Base-by-base conservation (phyloP, 2,888 invertebrate genomes). In the Sicus ferrugineus region DNA sequence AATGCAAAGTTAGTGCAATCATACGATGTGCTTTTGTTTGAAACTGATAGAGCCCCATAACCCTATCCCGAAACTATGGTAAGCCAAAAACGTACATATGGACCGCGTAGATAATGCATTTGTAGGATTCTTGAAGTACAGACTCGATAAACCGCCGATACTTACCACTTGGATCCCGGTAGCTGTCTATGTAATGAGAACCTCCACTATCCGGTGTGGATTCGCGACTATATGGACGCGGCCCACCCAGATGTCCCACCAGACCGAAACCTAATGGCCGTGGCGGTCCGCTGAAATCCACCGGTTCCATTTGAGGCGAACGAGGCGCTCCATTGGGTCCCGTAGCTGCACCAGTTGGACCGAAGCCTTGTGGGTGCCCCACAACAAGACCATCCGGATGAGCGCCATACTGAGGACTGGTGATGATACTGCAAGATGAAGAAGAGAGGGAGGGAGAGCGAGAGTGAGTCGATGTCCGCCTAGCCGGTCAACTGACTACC, bases 181-280 rank as follows among this genome's bases (percentile, higher is more conserved):
- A 95, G 73, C 93, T 92, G 85, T 95, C 94, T 86, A 94, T 90
- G 84, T 94, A 95, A 87, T 94, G 94, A 68, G 94, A 94, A 71
- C 93, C 94, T 64, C 94, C 94, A 80, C 93, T 94, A 84, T 95
- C 94, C 3, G 94, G 94, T 65, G 94, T 94, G 73, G 94, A 94
- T 86, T 95, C 94, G 79, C 94, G 90, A 86, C 94, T 94, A 84
- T 94, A 94, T 14, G 81, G 86, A 28, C 89, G 88, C 5, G 89
- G 89, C 28, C 90, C 90, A 69, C 92, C 89, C 77, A 92, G 88
- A 86, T 85, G 84, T 42, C 85, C 85, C 38, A 85, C 84, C 68
- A 86, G 73, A 7, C 86, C 86, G 83, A 89, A 90, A 84, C 89
- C 89, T 75, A 90, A 87, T 67, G 89, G 89, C 80, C 90, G 88